A percentile compares a stretch with the other conserved stretches of the same genome.
Conservation (phyloP, 2,113 vertebrate species). For the Tyto alba region DNA sequence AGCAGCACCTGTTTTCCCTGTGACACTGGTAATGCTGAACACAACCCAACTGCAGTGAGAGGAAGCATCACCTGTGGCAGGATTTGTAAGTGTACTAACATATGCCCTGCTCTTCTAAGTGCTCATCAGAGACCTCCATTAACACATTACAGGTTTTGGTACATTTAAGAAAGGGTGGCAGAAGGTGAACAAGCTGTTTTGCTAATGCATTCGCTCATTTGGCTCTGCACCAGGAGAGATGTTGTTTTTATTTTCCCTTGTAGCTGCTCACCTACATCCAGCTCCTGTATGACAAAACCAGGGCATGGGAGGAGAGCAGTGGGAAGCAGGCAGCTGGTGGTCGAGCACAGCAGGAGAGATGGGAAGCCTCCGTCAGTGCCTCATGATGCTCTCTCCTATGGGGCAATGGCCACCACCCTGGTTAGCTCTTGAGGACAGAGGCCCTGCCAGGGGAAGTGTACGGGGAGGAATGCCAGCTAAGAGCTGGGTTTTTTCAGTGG, state of each 20-base stretch:
- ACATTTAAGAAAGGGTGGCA: not conserved
- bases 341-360: fast-evolving
- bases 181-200: not conserved
- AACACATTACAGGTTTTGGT: not conserved
- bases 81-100: not conserved
- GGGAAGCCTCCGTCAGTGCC: no score
- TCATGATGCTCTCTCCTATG: fast-evolving
- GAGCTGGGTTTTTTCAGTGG: not conserved
- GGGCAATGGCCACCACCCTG: not conserved
- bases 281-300: not conserved
- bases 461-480: not conserved
- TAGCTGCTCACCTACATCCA: not conserved
- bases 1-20: not conserved
- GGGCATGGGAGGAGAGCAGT: not conserved
- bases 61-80: not conserved
- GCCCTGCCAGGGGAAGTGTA: not conserved
- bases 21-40: not conserved
- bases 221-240: not conserved
- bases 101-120: not conserved
- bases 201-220: not conserved
- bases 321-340: not conserved
- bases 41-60: not conserved
- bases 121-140: not conserved
- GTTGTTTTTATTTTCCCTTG: not conserved
- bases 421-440: not conserved